phyloP scores from a whole-genome alignment of 2,797 vertebrate species.

The Aphelocoma californica region DNA sequence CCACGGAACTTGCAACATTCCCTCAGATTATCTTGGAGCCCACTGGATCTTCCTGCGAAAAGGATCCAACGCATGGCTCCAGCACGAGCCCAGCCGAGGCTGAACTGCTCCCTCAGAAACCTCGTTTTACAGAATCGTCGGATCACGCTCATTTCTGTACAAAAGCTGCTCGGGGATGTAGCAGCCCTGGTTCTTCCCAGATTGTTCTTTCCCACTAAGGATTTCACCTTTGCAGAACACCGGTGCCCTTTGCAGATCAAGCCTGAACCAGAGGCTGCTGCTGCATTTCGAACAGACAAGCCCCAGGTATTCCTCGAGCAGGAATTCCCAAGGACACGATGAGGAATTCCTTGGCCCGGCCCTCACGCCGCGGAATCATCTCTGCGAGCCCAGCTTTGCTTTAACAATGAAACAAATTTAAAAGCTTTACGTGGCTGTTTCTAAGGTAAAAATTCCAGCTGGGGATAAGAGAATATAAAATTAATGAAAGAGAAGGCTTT shows the following conservation, averaged over 20 bases:
- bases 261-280: neutral
- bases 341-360: neutral
- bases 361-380: neutral
- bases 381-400: neutral
- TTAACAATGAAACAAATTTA: neutral
- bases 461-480: neutral
- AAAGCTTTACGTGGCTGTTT: neutral
- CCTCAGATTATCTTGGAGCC: neutral
- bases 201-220: neutral
- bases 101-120: neutral
- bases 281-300: neutral
- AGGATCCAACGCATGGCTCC: neutral
- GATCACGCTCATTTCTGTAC: accelerated
- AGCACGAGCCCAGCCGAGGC: neutral
- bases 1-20: neutral
- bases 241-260: neutral
- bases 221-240: neutral
- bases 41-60: neutral
- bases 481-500: neutral
- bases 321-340: neutral
- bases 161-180: neutral
- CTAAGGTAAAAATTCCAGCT: neutral
- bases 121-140: neutral
- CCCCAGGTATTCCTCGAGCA: neutral
- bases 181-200: neutral